phyloP scores from a whole-genome alignment of 37 sponge, comb jelly and placozoan species.

The Haliclona indistincta region DNA sequence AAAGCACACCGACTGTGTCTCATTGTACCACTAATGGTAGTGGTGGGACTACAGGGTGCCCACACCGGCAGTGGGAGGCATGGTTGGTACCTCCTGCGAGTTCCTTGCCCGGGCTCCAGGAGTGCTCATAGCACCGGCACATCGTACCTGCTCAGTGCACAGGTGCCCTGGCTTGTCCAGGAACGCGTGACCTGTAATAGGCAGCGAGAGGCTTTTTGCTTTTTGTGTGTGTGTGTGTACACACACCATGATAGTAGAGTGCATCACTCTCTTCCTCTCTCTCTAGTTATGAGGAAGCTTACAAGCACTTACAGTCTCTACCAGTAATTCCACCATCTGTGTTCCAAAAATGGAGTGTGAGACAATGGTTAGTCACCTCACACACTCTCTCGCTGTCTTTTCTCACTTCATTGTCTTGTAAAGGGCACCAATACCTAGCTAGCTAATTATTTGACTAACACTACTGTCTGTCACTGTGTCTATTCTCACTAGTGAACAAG shows the following conservation, averaged over 20 bases:
- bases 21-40: no score
- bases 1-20: no score
- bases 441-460: neutral
- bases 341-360: conserved; percentile 31
- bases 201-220: no score
- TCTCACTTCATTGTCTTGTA: neutral
- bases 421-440: neutral
- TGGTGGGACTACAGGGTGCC: no score
- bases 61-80: no score
- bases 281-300: conserved; percentile 49
- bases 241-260: neutral
- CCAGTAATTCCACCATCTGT: conserved; percentile 31
- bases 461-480: neutral
- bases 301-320: conserved; percentile 27
- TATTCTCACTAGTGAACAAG: conserved; percentile 40
- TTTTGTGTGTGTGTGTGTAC: no score
- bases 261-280: neutral
- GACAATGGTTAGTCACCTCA: conserved; percentile 31
- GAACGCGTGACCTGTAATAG: no score
- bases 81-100: no score
- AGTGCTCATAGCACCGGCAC: no score
- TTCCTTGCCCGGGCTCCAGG: no score
- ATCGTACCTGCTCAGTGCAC: no score
- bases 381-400: neutral
- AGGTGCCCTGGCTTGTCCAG: no score